Evolutionary conservation across 2,888 invertebrate genomes (phyloP), one percentile per base, ranked within the genome.

Genomic region (Brenthis hecate): DNA sequence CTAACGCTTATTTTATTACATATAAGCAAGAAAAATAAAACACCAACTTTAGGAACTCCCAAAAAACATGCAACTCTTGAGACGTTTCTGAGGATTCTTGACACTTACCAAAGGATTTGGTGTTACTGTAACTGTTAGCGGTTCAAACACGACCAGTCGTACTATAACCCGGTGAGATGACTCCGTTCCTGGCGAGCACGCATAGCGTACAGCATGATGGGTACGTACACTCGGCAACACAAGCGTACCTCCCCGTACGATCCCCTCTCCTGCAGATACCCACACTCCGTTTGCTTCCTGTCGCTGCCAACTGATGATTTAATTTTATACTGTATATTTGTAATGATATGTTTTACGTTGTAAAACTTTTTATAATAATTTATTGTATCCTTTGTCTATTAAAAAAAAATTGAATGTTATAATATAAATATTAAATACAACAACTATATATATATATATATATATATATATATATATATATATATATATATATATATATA

Each of bases 121-220:
- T 13, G 94, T 88, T 56, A 96, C 94, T 58, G 93, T 93, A n/a
- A 95, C 94, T 69, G 94, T 93, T 66, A 96, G 87, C 53, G 95
- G 94, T 75, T 96, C 95, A 72, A 94, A 94, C 11, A 96, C 95
- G 13, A 94, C 93, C 43, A 96, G 87, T 72, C 94, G 93, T 56
- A 95, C 94, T 72, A 95, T 93, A 53, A 95, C 92, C 68, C 95
- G 91, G 70, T 95, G 94, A 61, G 95, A 94, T 54, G 95, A 92
- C 61, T 95, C 94, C 74, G 95, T 95, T 70, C 94, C 95, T 11
- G 95, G 94, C n/a, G 95, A 94, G 82, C 96, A 97, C 50, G 95
- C 94, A 86, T 96, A 97, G 74, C 94, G 87, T 0, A 95, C 95
- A 1, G 94, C 94, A 78, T 96, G 96, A 73, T 94, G 94, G 2